phyloP scores from a whole-genome alignment of 2,113 vertebrate species.

The Carassius auratus region DNA sequence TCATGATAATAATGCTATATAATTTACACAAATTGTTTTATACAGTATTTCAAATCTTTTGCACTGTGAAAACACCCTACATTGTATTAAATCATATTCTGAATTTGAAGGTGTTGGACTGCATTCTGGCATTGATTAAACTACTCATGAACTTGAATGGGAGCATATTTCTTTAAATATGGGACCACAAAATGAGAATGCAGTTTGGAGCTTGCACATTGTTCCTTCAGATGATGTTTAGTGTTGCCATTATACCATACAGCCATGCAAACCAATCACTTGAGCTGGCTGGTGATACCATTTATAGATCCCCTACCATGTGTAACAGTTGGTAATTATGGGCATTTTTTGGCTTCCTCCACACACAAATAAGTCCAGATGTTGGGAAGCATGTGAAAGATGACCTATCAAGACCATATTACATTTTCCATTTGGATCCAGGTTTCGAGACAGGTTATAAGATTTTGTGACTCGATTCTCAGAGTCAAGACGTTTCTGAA shows the following conservation, averaged over 20 bases:
- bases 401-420: constrained; percentile 27
- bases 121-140: neutral
- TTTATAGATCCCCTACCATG: constrained; percentile 4
- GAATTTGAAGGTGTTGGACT: neutral
- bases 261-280: constrained; percentile 12
- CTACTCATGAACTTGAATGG: neutral
- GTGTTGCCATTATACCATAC: neutral
- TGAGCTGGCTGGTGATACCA: neutral
- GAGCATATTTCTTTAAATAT: neutral
- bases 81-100: neutral
- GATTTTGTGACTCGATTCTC: neutral
- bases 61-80: neutral
- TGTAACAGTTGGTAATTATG: neutral
- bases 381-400: neutral
- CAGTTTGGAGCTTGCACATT: neutral
- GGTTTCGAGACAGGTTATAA: neutral
- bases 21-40: neutral
- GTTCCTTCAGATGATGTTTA: neutral
- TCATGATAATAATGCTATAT: constrained; percentile 5
- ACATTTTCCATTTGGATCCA: neutral
- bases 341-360: neutral
- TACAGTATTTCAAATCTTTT: neutral
- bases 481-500: constrained; percentile 9
- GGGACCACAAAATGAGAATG: neutral
- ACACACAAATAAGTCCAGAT: neutral